phyloP scores from a whole-genome alignment of 2,113 vertebrate genomes.

The Trinectes maculatus region DNA sequence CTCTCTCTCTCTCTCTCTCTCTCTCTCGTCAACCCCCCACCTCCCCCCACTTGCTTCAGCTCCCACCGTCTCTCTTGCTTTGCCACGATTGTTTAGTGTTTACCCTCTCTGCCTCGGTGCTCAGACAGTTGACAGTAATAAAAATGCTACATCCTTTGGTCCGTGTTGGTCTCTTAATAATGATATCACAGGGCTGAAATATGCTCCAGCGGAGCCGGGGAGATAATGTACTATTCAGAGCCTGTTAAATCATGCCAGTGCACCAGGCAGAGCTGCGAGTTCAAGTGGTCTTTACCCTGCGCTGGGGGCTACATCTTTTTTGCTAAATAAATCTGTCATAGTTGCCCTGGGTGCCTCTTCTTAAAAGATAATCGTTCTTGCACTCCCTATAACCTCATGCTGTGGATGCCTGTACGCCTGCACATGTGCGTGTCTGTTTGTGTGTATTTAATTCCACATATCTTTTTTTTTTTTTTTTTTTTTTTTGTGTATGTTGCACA shows the following conservation, averaged over 20 bases:
- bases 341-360: conserved; percentile 83
- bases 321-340: conserved; percentile 84
- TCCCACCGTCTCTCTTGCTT: conserved; percentile 79
- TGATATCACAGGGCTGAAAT: conserved; percentile 78
- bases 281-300: conserved; percentile 84
- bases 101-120: conserved; percentile 79
- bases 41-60: conserved; percentile 1
- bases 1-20: conserved; percentile 37
- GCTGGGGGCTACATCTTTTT: conserved; percentile 82
- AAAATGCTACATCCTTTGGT: conserved; percentile 64
- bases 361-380: conserved; percentile 82
- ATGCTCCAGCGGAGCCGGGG: conserved; percentile 74
- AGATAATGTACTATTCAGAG: conserved; percentile 81
- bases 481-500: conserved; percentile 80
- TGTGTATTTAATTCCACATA: conserved; percentile 40
- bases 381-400: conserved; percentile 53
- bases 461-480: conserved; percentile 78
- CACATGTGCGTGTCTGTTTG: conserved; percentile 10
- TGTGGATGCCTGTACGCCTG: conserved; percentile 14
- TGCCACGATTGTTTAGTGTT: conserved; percentile 87
- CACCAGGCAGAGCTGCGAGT: conserved; percentile 80
- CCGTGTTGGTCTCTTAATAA: conserved; percentile 82
- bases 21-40: no score
- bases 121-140: conserved; percentile 71
- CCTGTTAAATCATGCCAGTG: conserved; percentile 79